phyloP scores from a whole-genome alignment of 2,888 invertebrate genomes.

The Chrysolina oricalcia region DNA sequence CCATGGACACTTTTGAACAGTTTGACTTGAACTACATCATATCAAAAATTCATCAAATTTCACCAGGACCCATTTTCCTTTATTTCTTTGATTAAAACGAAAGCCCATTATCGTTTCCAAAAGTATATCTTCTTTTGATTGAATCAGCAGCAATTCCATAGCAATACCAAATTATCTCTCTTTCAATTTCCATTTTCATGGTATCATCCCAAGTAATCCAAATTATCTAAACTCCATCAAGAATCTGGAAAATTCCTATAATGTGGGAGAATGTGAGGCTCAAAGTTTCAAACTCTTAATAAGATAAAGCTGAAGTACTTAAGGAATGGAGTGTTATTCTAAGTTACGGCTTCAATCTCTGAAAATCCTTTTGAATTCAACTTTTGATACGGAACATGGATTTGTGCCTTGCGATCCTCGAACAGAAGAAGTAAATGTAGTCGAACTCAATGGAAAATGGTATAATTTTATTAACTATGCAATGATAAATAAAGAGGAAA shows the following conservation, averaged over 20 bases:
- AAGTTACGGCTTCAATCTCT: slow-evolving; percentile 10
- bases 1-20: too few species aligned
- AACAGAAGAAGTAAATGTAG: not conserved
- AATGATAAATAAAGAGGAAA: too few species aligned
- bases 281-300: slow-evolving; percentile 26
- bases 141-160: not conserved
- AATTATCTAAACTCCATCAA: not conserved
- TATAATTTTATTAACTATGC: not conserved
- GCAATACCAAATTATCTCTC: not conserved
- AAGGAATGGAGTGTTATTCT: slow-evolving; percentile 15
- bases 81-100: not conserved
- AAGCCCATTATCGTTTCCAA: not conserved
- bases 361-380: slow-evolving; percentile 11
- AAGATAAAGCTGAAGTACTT: slow-evolving; percentile 33
- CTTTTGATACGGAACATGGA: not conserved
- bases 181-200: not conserved
- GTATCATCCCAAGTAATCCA: not conserved
- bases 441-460: not conserved
- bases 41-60: too few species aligned
- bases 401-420: not conserved
- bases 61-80: not conserved
- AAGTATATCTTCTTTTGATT: not conserved
- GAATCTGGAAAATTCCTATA: not conserved
- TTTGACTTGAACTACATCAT: too few species aligned
- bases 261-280: not conserved